Evolutionary conservation across 1,140 invertebrate genomes (phyloP), one percentile per base, ranked within the genome.

Genomic region (Anthonomus grandis): DNA sequence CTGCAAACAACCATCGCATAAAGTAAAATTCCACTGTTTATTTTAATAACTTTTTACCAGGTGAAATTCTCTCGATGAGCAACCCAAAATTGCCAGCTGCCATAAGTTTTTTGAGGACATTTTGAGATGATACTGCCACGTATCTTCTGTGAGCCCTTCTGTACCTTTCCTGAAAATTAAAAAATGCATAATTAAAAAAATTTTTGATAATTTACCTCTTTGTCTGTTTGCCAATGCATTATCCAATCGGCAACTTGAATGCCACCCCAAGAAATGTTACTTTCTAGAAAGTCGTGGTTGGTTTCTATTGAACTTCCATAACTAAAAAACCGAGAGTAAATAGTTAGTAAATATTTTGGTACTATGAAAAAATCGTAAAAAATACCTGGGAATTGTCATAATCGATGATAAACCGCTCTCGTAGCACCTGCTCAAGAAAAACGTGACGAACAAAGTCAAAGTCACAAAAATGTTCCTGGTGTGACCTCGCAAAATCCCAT

Each of bases 361-460:
- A n/a, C n/a, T n/a, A n/a, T n/a, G n/a, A n/a, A n/a, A n/a, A n/a
- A n/a, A n/a, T n/a, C n/a, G n/a, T n/a, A n/a, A n/a, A n/a, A n/a
- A n/a, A n/a, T n/a, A n/a, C 48, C 31, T 23, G 2, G 48, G 31
- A 38, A 50, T 37, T 4, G 48, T 50, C 48, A 50, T 50, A 21
- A 50, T 23, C 13, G 48, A 38, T 38, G 48, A 18, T 13, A 50
- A 15, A n/a, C 48, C 48, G 25, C 48, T 50, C 24, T 50, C 48
- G 15, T 50, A 50, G 13, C 18, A 36, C 23, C 48, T 37, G 12
- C 25, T 12, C 17, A 50, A 34, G n/a, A 50, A 38, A 23, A 50
- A 50, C 15, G 34, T 23, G 8, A 50, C 15, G n/a, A 50, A 17
- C 12, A 48, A 17, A 1, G 46, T 34, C 2, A 19, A 15, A 2